Evolutionary conservation across 2,888 invertebrate species (phyloP), one percentile per base, ranked within the genome.

Genomic region (Drosophila diplacantha): DNA sequence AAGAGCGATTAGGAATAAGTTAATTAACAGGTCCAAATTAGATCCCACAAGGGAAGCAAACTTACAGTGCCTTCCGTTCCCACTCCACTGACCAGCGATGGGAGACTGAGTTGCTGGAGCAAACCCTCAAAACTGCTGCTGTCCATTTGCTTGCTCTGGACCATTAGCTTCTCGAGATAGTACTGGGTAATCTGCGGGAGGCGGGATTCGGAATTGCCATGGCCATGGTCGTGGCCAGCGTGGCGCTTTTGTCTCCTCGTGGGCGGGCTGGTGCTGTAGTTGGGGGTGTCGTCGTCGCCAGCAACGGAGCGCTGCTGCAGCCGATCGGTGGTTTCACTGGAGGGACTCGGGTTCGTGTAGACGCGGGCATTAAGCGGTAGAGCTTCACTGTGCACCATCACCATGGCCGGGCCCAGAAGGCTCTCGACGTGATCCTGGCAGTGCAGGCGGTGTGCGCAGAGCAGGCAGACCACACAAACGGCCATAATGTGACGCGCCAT

Each of bases 381-480:
- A 32, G 64, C 67, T 37, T 69, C 60, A n/a, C 44, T 69, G 29
- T 72, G 69, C 32, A 59, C 57, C 22, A 69, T 54, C 1, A 11
- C 54, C 26, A 29, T 16, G 20, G 52, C 66, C 20, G 32, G 43
- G 32, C 43, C 52, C 51, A 77, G 38, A 84, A 69, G 43, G 84
- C 87, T 64, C 31, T 90, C 91, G 49, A 91, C 89, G 82, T 95
- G 94, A 3, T 94, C 93, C 46, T 92, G 92, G 84, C 95, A 95
- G 0, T 93, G 93, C 35, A 91, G 89, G 82, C 94, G 94, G 12
- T 94, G 92, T 3, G 94, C 94, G 83, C 94, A 95, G 0, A 95
- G 89, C 47, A 95, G 90, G 84, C 95, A 95, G 78, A 95, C 93
- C 88, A 95, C 93, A 85, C 95, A 94, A n/a, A 94, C 94, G 14